Percentiles rank a stretch among this genome's conserved stretches.
Evolutionary conservation across 23 tunicate genomes (phyloP).

Genomic region (Trididemnum miniatum): DNA sequence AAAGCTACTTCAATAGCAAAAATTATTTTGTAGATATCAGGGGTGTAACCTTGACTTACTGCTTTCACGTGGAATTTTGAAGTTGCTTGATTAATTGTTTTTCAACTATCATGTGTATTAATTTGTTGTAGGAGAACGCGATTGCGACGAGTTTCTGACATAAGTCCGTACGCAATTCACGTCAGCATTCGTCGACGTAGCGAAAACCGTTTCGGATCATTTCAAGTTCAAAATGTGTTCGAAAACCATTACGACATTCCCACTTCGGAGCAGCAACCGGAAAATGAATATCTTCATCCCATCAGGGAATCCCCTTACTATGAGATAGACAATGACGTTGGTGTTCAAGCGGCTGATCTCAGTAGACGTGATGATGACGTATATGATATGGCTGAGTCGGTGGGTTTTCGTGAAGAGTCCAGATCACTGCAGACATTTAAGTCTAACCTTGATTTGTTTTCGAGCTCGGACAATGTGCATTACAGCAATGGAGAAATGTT

Average conservation of each 20-base stretch:
- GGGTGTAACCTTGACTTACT: too few relatives aligned
- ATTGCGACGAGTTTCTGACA: too few relatives aligned
- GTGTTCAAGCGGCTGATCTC: neutral
- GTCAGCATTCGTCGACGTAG: constrained; percentile 23
- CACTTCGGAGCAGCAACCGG: neutral
- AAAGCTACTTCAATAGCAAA: too few relatives aligned
- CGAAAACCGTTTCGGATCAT: neutral
- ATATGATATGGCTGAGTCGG: neutral
- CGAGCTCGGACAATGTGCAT: neutral
- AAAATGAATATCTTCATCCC: constrained; percentile 15
- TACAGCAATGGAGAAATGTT: neutral
- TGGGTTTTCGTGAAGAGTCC: neutral
- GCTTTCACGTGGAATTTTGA: too few relatives aligned
- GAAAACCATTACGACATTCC: constrained; percentile 4
- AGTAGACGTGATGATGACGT: neutral
- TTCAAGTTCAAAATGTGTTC: neutral
- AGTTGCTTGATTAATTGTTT: too few relatives aligned
- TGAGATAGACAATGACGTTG: neutral
- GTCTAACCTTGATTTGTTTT: neutral
- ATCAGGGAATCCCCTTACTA: constrained; percentile 7
- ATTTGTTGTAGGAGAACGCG: too few relatives aligned
- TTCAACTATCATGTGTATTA: too few relatives aligned
- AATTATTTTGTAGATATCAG: too few relatives aligned
- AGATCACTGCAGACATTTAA: neutral
- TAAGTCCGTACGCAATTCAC: constrained; percentile 20